Base-by-base conservation (phyloP, 2,888 invertebrate species). In the Noctua pronuba region DNA sequence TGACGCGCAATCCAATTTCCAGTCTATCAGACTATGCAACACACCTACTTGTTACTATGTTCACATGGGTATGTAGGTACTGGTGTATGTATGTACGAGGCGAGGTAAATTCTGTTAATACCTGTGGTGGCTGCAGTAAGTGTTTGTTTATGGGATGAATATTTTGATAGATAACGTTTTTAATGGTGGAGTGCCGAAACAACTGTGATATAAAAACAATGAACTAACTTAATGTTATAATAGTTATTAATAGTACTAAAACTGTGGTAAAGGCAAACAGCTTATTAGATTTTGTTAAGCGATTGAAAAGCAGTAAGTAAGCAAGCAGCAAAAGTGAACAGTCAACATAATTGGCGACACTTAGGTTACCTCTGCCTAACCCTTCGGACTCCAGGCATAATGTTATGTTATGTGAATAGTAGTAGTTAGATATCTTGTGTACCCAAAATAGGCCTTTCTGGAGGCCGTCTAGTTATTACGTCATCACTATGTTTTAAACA, bases 1-100 rank as follows among this genome's bases (percentile, higher is more conserved):
- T 76, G 83, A 83, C 77, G 80, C 18, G 64, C 71, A 86, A 86
- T 86, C 86, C 87, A 87, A 86, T 86, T 86, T 77, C 73, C 77
- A 52, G 38, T 35, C 49, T 71, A 68, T 68, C 83, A 69, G 77
- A 49, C 55, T 68, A 49, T 72, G 71, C 72, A 71, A 64, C 55
- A 75, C 24, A 70, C 28, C 64, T 60, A 73, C 44, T n/a, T 44
- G 58, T 58, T 24, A 35, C 49, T 65, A 55, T n/a, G 16, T 72
- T n/a, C n/a, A 65, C 3, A n/a, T n/a, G 18, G 31, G 13, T 55
- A 41, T 31, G 4, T 41, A 41, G 41, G 4, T 41, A 41, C 35
- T 18, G n/a, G 35, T 67, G 10, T 65, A 31, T 46, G 28, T 74
- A 44, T 74, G 49, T 69, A 55, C 62, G 62, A 65, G 8, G 35